Base-by-base conservation (phyloP, 2,888 invertebrate species). In the Dendrolimus pini region DNA sequence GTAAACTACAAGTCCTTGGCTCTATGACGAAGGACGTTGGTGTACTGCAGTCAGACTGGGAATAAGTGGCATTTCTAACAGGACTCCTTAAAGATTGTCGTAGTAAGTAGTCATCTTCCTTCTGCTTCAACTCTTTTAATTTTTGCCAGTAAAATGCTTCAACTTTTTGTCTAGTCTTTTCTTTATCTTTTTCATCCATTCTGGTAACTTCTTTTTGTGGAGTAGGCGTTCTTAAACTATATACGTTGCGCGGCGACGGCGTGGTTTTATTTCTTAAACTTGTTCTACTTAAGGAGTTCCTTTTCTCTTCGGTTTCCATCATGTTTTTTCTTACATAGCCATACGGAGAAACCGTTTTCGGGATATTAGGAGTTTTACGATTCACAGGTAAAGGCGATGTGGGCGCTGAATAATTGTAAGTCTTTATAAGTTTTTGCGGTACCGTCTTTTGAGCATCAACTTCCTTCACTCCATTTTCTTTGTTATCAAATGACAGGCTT, bases 131-230 rank as follows among this genome's bases (percentile, higher is more conserved):
- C 75, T 93, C 93, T 71, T 93, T 93, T 58, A 94, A 78, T 71
- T 93, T 93, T 66, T 94, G 93, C 94, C 94, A 94, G 64, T 94
- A 94, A 68, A 93, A 94, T 0, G 93, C 94, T 74, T 94, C 94
- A 0, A 93, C 92, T 71, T 89, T 92, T 69, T 91, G 91, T 10
- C 92, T 78, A 53, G 93, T 92, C 68, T 91, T 92, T 64, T 92
- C 89, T 76, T 92, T 92, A 61, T 91, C 89, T 9, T 63, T 63
- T 12, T 70, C 68, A 52, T 75, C 70, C 8, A 69, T 68, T 58
- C 65, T 66, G n/a, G 55, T 8, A 60, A 63, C 70, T 41, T 68
- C 62, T 12, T 63, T 59, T 12, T 55, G 65, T 9, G 61, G 57
- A 7, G 65, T 65, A 2, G 75, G 65, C 18, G 70, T 59, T 55